Conservation (phyloP, 2,113 vertebrate species). For the Chrysochloris asiatica region DNA sequence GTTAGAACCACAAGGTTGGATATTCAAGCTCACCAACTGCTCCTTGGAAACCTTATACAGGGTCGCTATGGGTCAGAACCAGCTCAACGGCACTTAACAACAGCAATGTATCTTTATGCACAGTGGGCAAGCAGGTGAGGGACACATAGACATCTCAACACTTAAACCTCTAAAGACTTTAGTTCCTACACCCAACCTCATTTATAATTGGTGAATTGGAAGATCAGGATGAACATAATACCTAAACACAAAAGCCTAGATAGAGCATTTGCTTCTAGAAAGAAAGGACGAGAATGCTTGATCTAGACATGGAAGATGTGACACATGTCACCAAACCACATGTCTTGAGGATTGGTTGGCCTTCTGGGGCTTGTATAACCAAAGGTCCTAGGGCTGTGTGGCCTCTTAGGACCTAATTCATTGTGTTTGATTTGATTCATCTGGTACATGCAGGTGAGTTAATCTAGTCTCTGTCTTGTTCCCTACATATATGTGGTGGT, state of each 20-base stretch:
- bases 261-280: too few species aligned
- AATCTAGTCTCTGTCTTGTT: constrained; percentile 31
- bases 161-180: background rate
- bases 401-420: background rate
- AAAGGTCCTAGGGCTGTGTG: background rate
- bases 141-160: background rate
- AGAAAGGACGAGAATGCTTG: background rate
- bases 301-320: background rate
- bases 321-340: background rate
- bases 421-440: constrained; percentile 46
- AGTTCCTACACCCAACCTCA: background rate
- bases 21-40: too few species aligned
- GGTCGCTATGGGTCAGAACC: too few species aligned
- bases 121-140: background rate
- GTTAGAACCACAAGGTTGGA: too few species aligned
- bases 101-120: background rate
- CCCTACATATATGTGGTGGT: background rate
- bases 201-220: background rate
- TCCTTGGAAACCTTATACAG: too few species aligned
- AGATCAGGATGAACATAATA: background rate
- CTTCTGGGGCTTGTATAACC: background rate
- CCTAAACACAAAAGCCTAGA: background rate
- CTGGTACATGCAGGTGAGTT: constrained; percentile 7
- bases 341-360: background rate
- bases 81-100: too few species aligned